Base-by-base conservation (phyloP, 1,140 invertebrate species). In the Penaeus japonicus region DNA sequence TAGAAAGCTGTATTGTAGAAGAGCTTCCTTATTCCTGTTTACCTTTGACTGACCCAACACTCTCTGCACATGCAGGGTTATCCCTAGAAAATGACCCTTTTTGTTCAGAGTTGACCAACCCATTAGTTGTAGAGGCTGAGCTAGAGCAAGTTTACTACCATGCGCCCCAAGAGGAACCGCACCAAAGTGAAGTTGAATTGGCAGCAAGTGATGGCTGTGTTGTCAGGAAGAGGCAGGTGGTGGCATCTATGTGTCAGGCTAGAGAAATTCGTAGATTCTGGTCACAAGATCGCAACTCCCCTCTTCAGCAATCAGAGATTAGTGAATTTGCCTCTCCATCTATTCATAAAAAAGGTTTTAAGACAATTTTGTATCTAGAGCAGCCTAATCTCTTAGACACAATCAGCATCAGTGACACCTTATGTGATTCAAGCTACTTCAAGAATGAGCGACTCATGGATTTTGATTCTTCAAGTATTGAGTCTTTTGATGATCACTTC, bases 321-420 rank as follows among this genome's bases (percentile, higher is more conserved):
- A 77, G 75, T 53, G 57, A 65, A 32, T 80, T 79, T 65, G 59
- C 87, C 20, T 84, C 32, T 30, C 87, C 82, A n/a, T 4, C n/a
- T 54, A 77, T 27, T 32, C 62, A 59, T 22, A 89, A 57, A 35
- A 78, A 84, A 47, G 87, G 75, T 22, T 89, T 78, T 70, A 89
- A 89, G 79, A 89, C 87, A 20, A 89, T 84, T 5, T 57, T 89
- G 20, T 89, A 89, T 55, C 59, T 89, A 27, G 87, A 89, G 35
- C 87, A 89, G 55, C 87, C 87, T 78, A 84, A 89, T 62, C 70
- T 89, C 27, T 75, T 89, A 27, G 87, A 89, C 62, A 84, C 87
- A 30, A 89, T 89, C 54, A 89, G 87, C 39, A 89, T 89, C 57
- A 89, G 87, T 84, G 87, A 89, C 75, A 89, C 87, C 17, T 27